Base-by-base conservation (phyloP, 1,140 invertebrate species). In the Pentalonia nigronervosa region DNA sequence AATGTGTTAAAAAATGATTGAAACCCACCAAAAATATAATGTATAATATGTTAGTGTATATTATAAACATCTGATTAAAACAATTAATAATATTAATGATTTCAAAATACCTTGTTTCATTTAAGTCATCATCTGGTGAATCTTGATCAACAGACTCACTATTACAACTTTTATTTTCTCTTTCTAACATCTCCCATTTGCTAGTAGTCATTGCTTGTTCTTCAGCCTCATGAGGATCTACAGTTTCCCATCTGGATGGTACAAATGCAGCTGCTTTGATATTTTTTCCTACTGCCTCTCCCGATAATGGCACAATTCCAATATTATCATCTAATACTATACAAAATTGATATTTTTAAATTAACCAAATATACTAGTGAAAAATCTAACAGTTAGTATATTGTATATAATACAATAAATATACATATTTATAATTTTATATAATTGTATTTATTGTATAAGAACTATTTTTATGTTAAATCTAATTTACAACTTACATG, bases 201-300 rank as follows among this genome's bases (percentile, higher is more conserved):
- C 97, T 98, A 7, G 97, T 98, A 4, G 98, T 98, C 96, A 98
- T 98, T 41, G 97, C 98, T 95, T 98, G 98, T 30, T 97, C 97
- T 95, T 98, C 97, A 48, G 97, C 96, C 95, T 97, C 96, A 94
- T 98, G 97, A 3, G 97, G 97, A 95, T 99, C 98, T 14, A 99
- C 98, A 48, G 97, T 98, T 96, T 99, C 99, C 99, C 99, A 99
- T 95, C 98, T 98, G 0, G 98, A 99, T 20, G 98, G 97, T 76
- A 98, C 97, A 96, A 98, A 98, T 60, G 96, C 96, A 25, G 97
- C 97, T 81, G 96, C 95, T 94, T 95, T 95, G 89, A 53, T 91
- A 93, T 93, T 94, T 94, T 94, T 94, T 87, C 92, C 93, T 60
- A 93, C 60, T 95, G 83, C 88, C 90, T 94, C 95, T 50, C 96